Conservation (phyloP, 2,888 invertebrate genomes). For the Campoletis raptor region DNA sequence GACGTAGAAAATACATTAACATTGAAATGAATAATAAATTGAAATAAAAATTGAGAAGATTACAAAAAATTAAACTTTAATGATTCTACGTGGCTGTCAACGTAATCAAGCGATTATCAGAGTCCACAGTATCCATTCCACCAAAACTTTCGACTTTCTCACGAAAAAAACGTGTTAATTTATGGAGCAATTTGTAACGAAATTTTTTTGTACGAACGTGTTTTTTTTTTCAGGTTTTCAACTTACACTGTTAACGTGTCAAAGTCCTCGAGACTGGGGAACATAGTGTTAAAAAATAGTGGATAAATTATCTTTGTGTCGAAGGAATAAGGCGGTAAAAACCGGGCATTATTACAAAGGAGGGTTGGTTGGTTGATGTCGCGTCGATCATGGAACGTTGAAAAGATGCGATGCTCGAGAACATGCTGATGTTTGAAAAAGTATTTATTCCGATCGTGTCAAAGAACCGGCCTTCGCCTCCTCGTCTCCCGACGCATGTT, state of each 20-base stretch:
- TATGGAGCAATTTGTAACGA: neutral
- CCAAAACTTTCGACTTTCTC: neutral
- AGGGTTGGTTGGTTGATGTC: slow-evolving; percentile 21
- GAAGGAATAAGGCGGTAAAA: neutral
- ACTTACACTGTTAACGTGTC: neutral
- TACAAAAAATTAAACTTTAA: neutral
- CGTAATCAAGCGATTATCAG: neutral
- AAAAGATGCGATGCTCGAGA: slow-evolving; percentile 55
- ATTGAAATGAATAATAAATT: neutral
- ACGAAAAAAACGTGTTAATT: neutral
- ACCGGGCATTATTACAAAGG: slow-evolving; percentile 15
- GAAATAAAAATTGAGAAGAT: neutral
- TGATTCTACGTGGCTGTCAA: neutral
- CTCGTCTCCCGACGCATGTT: slow-evolving; percentile 47
- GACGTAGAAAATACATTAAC: slow-evolving; percentile 63
- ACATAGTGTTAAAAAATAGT: neutral
- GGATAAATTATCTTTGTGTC: neutral
- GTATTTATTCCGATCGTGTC: slow-evolving; percentile 77
- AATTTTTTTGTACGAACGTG: neutral
- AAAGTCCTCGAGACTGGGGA: neutral
- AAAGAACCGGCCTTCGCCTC: slow-evolving; percentile 57
- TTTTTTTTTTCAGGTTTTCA: neutral
- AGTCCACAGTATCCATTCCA: neutral
- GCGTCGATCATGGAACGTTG: slow-evolving; percentile 54
- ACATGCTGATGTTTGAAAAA: slow-evolving; percentile 67